Conservation (phyloP, 2,888 invertebrate genomes). For the Rhamnusium bicolor region DNA sequence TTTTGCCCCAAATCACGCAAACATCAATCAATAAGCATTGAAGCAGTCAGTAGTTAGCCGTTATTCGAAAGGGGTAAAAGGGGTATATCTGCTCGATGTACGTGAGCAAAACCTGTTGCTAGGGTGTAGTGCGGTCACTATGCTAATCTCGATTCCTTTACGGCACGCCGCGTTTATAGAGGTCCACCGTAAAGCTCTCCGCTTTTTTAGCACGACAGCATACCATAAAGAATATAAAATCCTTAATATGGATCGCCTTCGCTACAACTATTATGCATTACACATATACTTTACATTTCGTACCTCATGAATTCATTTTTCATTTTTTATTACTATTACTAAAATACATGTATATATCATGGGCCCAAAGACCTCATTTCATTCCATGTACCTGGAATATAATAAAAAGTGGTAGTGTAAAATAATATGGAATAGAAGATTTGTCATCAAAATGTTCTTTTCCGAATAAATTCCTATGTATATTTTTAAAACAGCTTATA, state of each 20-base stretch:
- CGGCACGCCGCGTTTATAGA: slow-evolving; percentile 18
- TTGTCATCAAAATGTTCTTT: no score
- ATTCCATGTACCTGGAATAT: no score
- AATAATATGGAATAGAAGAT: no score
- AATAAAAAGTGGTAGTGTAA: no score
- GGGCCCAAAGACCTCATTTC: no score
- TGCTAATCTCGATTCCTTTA: slow-evolving; percentile 33
- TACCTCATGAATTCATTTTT: neutral
- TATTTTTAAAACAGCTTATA: no score
- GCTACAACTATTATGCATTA: neutral
- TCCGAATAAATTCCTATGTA: no score
- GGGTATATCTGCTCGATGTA: slow-evolving; percentile 6
- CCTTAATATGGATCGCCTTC: neutral
- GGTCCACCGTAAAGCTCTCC: neutral
- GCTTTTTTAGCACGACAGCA: neutral
- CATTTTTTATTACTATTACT: no score
- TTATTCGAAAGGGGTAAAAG: slow-evolving; percentile 12
- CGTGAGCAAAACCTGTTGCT: slow-evolving; percentile 48
- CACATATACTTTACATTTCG: neutral
- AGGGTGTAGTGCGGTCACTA: slow-evolving; percentile 53
- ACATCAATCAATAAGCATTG: slow-evolving; percentile 15
- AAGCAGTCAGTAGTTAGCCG: neutral
- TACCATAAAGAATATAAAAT: neutral
- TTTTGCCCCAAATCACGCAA: slow-evolving; percentile 22
- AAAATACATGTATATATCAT: no score